Evolutionary conservation across 2,113 vertebrate species (phyloP).

Genomic region (Xenotilapia flavipinnis): DNA sequence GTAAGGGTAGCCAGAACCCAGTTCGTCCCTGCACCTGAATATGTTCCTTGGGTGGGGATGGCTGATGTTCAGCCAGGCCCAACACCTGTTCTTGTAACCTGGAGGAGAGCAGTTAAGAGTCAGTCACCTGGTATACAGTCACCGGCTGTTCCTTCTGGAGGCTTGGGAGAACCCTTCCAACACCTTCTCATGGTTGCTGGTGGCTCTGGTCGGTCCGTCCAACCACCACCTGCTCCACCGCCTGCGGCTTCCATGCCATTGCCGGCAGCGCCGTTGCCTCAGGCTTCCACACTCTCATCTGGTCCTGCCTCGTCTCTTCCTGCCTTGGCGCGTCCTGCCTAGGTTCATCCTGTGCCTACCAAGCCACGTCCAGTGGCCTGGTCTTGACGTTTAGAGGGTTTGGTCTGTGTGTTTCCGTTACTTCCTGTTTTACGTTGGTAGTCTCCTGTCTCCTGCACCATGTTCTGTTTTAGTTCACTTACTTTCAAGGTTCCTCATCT

Average conservation of each 20-base stretch:
- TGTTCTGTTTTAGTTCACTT: too few species aligned
- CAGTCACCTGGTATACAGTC: neutral
- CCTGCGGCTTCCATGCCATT: fast-evolving
- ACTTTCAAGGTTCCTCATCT: too few species aligned
- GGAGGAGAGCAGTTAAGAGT: neutral
- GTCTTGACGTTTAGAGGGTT: too few species aligned
- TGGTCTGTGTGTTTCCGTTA: neutral
- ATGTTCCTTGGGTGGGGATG: neutral
- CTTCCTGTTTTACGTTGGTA: neutral
- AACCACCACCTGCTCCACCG: neutral
- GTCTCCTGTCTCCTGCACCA: too few species aligned
- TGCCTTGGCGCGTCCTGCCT: neutral
- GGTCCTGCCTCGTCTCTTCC: too few species aligned
- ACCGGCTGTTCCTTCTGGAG: neutral
- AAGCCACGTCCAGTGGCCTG: neutral
- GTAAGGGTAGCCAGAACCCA: neutral
- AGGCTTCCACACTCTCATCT: neutral
- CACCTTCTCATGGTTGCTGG: neutral
- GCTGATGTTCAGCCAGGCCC: neutral
- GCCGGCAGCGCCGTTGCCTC: fast-evolving
- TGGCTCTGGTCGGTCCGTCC: neutral
- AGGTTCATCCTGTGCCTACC: neutral
- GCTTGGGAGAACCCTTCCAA: neutral
- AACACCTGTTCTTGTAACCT: fast-evolving
- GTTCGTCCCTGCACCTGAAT: neutral